These are phyloP conservation scores for Neoascia interrupta DNA, from an alignment of 2,888 invertebrate genomes.

Conservation along the genomic window DNA sequence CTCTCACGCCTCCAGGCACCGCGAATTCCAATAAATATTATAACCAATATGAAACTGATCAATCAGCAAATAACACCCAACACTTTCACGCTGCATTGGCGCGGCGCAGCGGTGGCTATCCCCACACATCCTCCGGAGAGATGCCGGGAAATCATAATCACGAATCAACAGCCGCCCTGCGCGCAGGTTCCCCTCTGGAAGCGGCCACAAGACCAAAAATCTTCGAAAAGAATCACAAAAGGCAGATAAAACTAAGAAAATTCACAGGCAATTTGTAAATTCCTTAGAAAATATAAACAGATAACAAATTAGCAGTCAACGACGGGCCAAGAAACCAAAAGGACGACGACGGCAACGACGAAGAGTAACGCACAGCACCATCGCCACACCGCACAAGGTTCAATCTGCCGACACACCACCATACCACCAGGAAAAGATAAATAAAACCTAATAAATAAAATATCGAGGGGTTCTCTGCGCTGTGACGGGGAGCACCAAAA, in stretches of 20 bases:
- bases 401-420: conserved; percentile 10
- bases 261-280: conserved; percentile 70
- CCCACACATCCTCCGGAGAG: conserved; percentile 11
- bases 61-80: conserved; percentile 67
- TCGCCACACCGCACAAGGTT: conserved; percentile 34
- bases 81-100: conserved; percentile 54
- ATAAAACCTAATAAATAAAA: conserved; percentile 69
- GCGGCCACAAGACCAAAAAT: conserved; percentile 5
- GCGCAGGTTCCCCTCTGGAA: background rate
- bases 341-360: conserved; percentile 7
- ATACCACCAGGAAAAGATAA: conserved; percentile 46
- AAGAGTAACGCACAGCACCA: conserved; percentile 62
- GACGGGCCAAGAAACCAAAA: conserved; percentile 30
- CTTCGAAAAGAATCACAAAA: conserved; percentile 49
- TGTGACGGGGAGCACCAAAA: too few species aligned
- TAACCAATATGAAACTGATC: conserved; percentile 63
- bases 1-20: conserved; percentile 17
- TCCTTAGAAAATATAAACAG: conserved; percentile 70
- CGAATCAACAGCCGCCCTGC: conserved; percentile 43
- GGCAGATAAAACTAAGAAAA: conserved; percentile 62
- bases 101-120: conserved; percentile 15
- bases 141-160: conserved; percentile 47
- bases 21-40: conserved; percentile 52
- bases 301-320: conserved; percentile 68
- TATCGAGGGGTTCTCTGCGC: conserved; percentile 52